Conservation (phyloP, 2,797 vertebrate species). For the Sebastes steindachneri region DNA sequence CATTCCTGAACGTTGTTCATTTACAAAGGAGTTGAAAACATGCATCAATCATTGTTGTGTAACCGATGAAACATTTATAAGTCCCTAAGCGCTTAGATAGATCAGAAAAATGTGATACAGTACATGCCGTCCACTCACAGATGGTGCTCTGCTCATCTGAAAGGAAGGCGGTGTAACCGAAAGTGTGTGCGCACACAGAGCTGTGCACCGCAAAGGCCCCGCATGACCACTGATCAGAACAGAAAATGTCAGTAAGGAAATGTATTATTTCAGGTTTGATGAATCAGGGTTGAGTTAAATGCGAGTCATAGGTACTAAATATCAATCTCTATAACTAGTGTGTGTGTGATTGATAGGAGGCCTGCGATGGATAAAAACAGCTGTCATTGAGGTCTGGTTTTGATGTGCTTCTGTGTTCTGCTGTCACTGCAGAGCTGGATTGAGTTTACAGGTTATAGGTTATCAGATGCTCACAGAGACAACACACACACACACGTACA, state of each 20-base stretch:
- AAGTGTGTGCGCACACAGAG: background rate
- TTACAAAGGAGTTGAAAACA: background rate
- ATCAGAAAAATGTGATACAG: constrained; percentile 1
- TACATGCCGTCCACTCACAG: background rate
- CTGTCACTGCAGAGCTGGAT: constrained; percentile 53
- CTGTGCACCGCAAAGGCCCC: background rate
- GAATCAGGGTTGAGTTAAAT: background rate
- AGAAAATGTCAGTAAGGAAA: background rate
- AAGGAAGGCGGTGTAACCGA: background rate
- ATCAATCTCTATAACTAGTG: constrained; percentile 3
- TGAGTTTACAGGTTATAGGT: constrained; percentile 69
- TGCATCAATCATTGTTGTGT: background rate
- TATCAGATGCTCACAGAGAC: constrained; percentile 56
- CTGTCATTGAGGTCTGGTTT: constrained; percentile 57
- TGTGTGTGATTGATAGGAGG: constrained; percentile 8
- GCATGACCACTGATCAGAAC: background rate
- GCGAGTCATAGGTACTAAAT: background rate
- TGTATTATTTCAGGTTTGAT: background rate
- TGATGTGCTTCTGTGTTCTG: constrained; percentile 55
- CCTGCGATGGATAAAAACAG: constrained; percentile 49
- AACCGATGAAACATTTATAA: background rate
- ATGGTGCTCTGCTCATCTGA: background rate
- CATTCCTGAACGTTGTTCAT: background rate
- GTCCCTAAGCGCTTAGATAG: background rate
- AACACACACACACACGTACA: constrained; percentile 3